Percentiles rank a stretch among this genome's conserved stretches.
Evolutionary conservation across 2,888 invertebrate genomes (phyloP).

Genomic region (Pinctada fucata): DNA sequence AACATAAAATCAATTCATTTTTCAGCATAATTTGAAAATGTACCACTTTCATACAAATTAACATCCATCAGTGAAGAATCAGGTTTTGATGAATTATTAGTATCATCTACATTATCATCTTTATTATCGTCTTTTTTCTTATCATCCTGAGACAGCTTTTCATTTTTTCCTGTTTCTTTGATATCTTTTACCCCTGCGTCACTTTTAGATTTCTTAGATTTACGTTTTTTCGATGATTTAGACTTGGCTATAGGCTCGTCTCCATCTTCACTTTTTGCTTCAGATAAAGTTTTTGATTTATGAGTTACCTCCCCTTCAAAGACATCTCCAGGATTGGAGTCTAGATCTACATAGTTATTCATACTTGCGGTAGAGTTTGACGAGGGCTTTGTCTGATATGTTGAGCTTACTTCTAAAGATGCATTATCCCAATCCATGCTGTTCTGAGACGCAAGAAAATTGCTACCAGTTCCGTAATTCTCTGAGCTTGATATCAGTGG

Average conservation of each 20-base stretch:
- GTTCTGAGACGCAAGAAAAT: slow-evolving; percentile 5
- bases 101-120: not conserved
- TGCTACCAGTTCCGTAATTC: slow-evolving; percentile 17
- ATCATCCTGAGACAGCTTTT: not conserved
- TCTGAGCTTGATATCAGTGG: slow-evolving; percentile 43
- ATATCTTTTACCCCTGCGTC: not conserved
- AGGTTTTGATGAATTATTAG: not conserved
- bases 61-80: no score
- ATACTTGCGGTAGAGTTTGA: slow-evolving; percentile 58
- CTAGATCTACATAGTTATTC: slow-evolving; percentile 63
- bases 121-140: not conserved
- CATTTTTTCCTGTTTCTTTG: no score
- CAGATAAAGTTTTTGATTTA: not conserved
- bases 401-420: slow-evolving; percentile 49
- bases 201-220: not conserved
- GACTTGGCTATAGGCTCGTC: no score
- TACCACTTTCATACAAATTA: no score
- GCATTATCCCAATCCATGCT: slow-evolving; percentile 58
- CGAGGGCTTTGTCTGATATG: slow-evolving; percentile 31
- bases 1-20: no score
- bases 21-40: no score
- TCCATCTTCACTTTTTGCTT: no score
- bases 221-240: not conserved
- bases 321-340: slow-evolving; percentile 44
- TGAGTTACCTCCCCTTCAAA: not conserved